Conservation (phyloP, 2,888 invertebrate genomes). For the Disparrhopalites patrizii region DNA sequence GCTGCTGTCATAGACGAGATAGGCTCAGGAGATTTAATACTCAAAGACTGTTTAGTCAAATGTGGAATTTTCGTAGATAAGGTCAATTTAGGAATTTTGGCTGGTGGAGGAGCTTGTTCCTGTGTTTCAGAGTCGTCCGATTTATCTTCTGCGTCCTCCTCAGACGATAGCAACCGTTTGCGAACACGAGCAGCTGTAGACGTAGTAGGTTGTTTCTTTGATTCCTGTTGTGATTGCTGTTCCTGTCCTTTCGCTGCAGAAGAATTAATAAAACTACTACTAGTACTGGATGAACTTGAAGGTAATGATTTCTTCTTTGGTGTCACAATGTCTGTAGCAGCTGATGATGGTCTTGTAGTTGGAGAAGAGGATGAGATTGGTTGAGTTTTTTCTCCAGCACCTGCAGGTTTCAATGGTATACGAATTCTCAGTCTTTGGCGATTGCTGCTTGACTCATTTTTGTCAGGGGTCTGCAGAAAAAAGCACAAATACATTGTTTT, state of each 20-base stretch:
- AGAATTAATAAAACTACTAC: no score
- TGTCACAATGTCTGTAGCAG: neutral
- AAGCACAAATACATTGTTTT: neutral
- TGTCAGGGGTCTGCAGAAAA: neutral
- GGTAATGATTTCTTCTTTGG: neutral
- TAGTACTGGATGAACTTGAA: no score
- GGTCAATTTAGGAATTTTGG: neutral
- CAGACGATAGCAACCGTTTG: neutral
- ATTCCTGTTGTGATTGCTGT: no score
- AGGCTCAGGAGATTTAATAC: neutral
- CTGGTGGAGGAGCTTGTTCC: neutral
- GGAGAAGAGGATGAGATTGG: no score
- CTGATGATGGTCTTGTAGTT: neutral
- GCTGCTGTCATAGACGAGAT: neutral
- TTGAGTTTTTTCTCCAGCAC: neutral
- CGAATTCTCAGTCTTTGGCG: slow-evolving; percentile 22
- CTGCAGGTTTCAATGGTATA: slow-evolving; percentile 3
- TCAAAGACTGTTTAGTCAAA: neutral
- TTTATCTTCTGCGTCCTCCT: neutral
- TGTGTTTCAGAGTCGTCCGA: neutral
- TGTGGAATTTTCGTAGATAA: neutral
- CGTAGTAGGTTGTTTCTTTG: no score
- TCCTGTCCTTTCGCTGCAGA: no score
- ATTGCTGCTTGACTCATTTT: neutral
- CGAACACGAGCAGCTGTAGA: no score